Base-by-base conservation (phyloP, 1,140 invertebrate genomes). In the Heliconius hewitsoni region DNA sequence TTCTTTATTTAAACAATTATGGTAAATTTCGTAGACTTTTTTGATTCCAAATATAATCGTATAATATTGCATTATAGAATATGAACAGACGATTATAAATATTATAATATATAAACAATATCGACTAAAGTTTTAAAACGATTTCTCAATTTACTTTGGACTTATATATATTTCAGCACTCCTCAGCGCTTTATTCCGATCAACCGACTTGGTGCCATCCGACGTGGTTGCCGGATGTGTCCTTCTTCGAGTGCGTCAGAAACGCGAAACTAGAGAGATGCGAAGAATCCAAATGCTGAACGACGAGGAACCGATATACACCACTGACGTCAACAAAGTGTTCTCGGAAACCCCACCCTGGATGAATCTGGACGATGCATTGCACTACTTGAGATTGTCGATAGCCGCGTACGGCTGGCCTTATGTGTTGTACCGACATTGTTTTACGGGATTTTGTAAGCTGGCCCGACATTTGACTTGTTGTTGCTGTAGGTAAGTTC, bases 361-460 rank as follows among this genome's bases (percentile, higher is more conserved):
- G 97, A 98, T 98, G 97, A 97, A 96, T 82, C 87, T 98, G 71
- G 96, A 97, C 80, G 96, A 96, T 84, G 97, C 97, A 1, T 87
- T 95, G 71, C 96, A 98, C 91, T 98, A 97, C 84, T 94, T 98
- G 77, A 96, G 97, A 87, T 96, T 97, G 84, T 97, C 98, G 0
- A 96, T 97, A 84, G 97, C 97, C 1, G 96, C 96, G n/a, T 99
- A 98, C 90, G 98, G 98, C 1, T 99, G 98, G 98, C 97, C 98
- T n/a, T 97, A 97, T 84, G 97, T 97, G 82, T 93, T 98, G 84
- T 98, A 97, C 88, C 95, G 96, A 37, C 96, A 98, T 87, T 96
- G 96, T 75, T 96, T 96, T 79, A 97, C 96, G 9, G 97, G 97
- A 6, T 95, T 97, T 73, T 98, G 97, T 93, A 96, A 96, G 85